Percentiles rank a stretch among this genome's conserved stretches.
Conservation (phyloP, 2,888 invertebrate genomes). For the Plagodis pulveraria region DNA sequence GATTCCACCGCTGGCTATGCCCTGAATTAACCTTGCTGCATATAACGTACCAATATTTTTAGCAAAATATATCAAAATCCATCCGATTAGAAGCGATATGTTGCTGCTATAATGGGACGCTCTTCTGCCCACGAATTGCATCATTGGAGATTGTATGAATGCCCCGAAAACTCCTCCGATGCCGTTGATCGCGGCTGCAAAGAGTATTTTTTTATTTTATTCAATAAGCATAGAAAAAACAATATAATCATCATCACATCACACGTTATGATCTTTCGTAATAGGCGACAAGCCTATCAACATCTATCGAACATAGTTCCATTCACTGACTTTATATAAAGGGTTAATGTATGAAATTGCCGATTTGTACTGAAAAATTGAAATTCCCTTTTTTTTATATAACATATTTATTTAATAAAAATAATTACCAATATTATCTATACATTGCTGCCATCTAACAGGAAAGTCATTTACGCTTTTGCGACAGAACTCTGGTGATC, state of each 20-base stretch:
- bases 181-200: conserved; percentile 50
- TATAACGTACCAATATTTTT: conserved; percentile 40
- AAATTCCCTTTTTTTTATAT: too few relatives aligned
- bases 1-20: conserved; percentile 46
- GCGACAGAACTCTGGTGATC: too few relatives aligned
- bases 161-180: conserved; percentile 49
- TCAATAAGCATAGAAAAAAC: background rate
- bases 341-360: too few relatives aligned
- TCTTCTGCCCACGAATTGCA: conserved; percentile 53
- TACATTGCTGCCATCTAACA: too few relatives aligned
- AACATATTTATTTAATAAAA: too few relatives aligned
- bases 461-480: too few relatives aligned
- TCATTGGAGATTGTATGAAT: conserved; percentile 44
- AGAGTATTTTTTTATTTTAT: background rate
- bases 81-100: conserved; percentile 39
- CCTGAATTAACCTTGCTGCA: conserved; percentile 50
- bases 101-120: conserved; percentile 38
- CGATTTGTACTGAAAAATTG: too few relatives aligned
- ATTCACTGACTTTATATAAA: too few relatives aligned
- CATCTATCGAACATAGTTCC: too few relatives aligned
- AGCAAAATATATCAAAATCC: conserved; percentile 47
- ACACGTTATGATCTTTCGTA: background rate
- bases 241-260: background rate
- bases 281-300: too few relatives aligned
- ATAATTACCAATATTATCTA: too few relatives aligned